Percentiles rank a stretch among this genome's conserved stretches.
Evolutionary conservation across 2,797 vertebrate species (phyloP).

Genomic region (Adelosebastes latens): DNA sequence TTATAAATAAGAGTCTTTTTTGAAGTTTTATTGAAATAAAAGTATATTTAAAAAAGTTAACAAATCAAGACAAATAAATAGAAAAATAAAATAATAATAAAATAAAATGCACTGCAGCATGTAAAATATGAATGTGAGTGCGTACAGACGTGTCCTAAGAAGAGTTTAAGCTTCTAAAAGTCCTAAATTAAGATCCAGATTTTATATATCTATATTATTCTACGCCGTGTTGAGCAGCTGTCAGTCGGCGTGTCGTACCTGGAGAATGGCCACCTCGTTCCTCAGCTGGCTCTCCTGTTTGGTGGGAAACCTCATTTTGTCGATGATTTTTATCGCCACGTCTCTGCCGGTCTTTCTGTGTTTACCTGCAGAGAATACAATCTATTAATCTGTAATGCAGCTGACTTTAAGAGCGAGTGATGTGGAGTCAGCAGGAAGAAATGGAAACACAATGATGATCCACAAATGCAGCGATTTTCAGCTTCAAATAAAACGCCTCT

Average conservation of each 20-base stretch:
- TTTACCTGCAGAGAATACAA: conserved; percentile 57
- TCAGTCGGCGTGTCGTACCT: conserved; percentile 56
- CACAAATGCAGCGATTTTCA: neutral
- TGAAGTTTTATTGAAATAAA: too few species aligned
- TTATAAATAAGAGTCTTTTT: too few species aligned
- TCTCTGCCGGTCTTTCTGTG: conserved; percentile 79
- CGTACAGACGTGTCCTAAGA: neutral
- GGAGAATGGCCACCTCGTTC: conserved; percentile 83
- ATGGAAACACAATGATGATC: neutral
- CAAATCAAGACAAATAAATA: neutral
- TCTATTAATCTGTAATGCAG: neutral
- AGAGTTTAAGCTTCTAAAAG: neutral
- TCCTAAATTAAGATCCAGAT: neutral
- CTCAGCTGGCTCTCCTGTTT: conserved; percentile 82
- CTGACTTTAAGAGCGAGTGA: neutral
- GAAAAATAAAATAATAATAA: neutral
- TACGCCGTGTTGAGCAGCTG: too few species aligned
- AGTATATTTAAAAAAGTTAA: neutral
- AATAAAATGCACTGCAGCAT: neutral
- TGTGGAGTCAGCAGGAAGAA: neutral
- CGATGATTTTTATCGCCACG: conserved; percentile 84
- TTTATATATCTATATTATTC: neutral
- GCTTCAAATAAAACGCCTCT: neutral
- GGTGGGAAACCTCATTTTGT: conserved; percentile 83
- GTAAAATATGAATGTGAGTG: neutral